Base-by-base conservation (phyloP, 1,140 invertebrate genomes). In the Pararge aegeria region DNA sequence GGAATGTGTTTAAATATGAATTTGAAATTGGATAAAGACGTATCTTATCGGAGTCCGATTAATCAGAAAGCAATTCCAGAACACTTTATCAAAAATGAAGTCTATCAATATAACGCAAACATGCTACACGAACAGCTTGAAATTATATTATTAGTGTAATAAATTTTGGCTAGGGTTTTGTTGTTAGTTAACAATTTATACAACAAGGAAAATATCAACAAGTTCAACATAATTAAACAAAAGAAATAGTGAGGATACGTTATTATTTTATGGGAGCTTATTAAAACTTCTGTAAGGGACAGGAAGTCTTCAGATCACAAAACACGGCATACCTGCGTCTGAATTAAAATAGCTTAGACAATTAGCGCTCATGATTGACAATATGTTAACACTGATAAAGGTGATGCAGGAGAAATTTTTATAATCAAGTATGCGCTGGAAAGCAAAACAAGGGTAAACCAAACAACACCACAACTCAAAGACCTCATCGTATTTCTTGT, bases 401-500 rank as follows among this genome's bases (percentile, higher is more conserved):
- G 13, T 15, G 18, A 24, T 49, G 21, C 21, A 9, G 12, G 18
- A 49, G 46, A 49, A 37, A 52, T 37, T 37, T 37, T 37, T 34
- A 37, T 13, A 52, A 16, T 44, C 21, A 46, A 30, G n/a, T 30
- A 68, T 62, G 61, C 52, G 52, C 64, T 61, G 21, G 49, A 49
- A 75, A 78, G 73, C 76, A 72, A 71, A 75, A 68, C 67, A 80
- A 42, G 77, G 68, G 69, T 71, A 83, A 80, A 80, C 70, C 77
- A 85, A 83, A 89, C 86, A 78, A 87, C 83, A 83, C 73, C 73
- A 68, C 81, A 78, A 86, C 78, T 79, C 75, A 87, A 83, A 78
- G 77, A 89, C 99, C 98, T 99, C 99, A 96, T 99, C 99, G 93
- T 99, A 99, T 99, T 99, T 99, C 93, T 99, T 97, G 94, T 99